Evolutionary conservation across 2,888 invertebrate species (phyloP), one percentile per base, ranked within the genome.

Genomic region (Notodonta dromedarius): DNA sequence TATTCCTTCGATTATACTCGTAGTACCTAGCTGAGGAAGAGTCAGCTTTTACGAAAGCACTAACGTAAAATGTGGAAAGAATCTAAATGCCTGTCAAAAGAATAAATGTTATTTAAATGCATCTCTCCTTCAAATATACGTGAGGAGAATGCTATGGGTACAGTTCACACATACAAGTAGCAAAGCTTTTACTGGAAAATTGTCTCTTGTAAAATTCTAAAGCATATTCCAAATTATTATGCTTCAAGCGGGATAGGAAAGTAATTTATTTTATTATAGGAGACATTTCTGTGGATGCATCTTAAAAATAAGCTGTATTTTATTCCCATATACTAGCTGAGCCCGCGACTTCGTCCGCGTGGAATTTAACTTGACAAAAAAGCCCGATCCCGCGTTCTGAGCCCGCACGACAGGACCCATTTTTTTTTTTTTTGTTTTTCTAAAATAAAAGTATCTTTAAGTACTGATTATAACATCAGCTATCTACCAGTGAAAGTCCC

Each of bases 81-180:
- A 14, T 16, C 7, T 51, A 51, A 9, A 16, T 51, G 14, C 51
- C 5, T 51, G 11, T 16, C 0, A 51, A 16, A 66, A 62, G 61
- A 71, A 76, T 70, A 70, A 73, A 73, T 70, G 68, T 70, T 73
- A 74, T 67, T 62, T 58, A 64, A 79, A 76, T 78, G 76, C 77
- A 79, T 75, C 77, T 77, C 69, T 70, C 53, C 69, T 73, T 71
- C 68, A 67, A 72, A 73, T 64, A 70, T 73, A 80, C 80, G 79
- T 78, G 79, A 71, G 70, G 57, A 54, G 79, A 78, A 80, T 80
- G 58, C 66, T 46, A 63, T 66, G 62, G 60, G 60, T 65, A 63
- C 65, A 72, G 69, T 71, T 72, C 71, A 76, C 65, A 61, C 69
- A 76, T 73, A 24, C 2, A 24, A 24, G 24, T 24, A 71, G 77